These are phyloP conservation scores for Leptinotarsa juncta DNA, from an alignment of 2,888 invertebrate species.

Conservation along the genomic window DNA sequence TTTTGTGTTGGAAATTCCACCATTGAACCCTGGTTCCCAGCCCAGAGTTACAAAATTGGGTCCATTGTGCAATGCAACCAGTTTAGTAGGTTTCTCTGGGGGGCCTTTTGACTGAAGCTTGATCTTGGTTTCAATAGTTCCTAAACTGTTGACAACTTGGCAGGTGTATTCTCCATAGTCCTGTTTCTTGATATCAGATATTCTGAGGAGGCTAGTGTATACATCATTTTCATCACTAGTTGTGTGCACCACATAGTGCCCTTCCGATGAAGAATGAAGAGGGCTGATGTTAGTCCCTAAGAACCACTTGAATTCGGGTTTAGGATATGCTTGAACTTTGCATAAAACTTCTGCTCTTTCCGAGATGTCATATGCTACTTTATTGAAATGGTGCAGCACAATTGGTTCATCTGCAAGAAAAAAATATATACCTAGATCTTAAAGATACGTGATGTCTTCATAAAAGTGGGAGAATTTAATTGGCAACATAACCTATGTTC, in stretches of 20 bases:
- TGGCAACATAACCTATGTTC: too few relatives aligned
- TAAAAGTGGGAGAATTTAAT: too few relatives aligned
- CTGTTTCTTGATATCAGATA: conserved; percentile 80
- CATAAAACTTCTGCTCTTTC: conserved; percentile 90
- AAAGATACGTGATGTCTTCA: too few relatives aligned
- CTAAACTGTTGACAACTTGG: conserved; percentile 85
- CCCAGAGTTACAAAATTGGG: conserved; percentile 82
- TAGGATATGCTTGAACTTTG: conserved; percentile 90
- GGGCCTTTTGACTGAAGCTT: conserved; percentile 87
- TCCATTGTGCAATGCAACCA: conserved; percentile 80
- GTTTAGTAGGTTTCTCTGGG: conserved; percentile 83
- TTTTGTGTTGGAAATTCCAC: conserved; percentile 87
- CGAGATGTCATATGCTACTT: conserved; percentile 87
- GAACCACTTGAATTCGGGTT: conserved; percentile 93
- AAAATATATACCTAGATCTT: too few relatives aligned
- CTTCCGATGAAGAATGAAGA: conserved; percentile 82
- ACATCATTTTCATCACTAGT: conserved; percentile 86
- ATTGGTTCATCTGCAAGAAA: conserved; percentile 81
- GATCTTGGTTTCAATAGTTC: conserved; percentile 81
- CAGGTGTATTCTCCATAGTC: conserved; percentile 95
- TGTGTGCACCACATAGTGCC: conserved; percentile 87
- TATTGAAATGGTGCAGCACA: conserved; percentile 84
- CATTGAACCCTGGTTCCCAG: conserved; percentile 93
- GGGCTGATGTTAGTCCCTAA: conserved; percentile 81
- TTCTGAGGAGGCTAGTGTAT: conserved; percentile 81